These are phyloP conservation scores for Corapipo altera DNA, from an alignment of 2,113 vertebrate genomes.

Conservation along the genomic window DNA sequence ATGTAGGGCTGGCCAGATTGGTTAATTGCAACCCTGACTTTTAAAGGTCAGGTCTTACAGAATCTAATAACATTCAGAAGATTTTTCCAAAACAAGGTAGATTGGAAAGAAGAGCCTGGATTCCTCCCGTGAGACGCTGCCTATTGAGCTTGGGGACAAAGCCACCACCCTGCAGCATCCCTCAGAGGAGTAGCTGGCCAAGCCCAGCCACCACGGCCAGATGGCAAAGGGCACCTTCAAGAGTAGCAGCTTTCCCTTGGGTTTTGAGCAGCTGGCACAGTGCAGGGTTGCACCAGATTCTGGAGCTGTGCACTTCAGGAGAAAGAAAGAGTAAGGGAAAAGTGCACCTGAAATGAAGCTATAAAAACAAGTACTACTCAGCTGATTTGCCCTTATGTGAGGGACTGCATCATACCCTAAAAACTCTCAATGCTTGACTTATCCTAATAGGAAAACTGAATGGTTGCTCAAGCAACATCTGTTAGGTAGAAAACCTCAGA, in stretches of 20 bases:
- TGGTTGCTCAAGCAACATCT: neutral
- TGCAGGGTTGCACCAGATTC: neutral
- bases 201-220: neutral
- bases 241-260: neutral
- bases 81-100: neutral
- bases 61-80: neutral
- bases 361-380: neutral
- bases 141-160: neutral
- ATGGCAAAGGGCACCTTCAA: neutral
- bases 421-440: neutral
- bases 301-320: neutral
- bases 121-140: neutral
- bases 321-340: neutral
- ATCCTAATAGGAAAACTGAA: neutral
- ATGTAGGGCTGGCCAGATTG: neutral
- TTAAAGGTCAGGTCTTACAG: slow-evolving; percentile 49
- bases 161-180: neutral
- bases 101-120: neutral
- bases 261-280: neutral
- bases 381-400: neutral
- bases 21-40: slow-evolving; percentile 26
- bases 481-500: neutral
- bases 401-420: neutral
- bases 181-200: neutral
- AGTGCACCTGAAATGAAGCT: neutral